Percentiles rank a stretch among this genome's conserved stretches.
phyloP scores from a whole-genome alignment of 2,113 vertebrate genomes.

The Anolis sagrei region DNA sequence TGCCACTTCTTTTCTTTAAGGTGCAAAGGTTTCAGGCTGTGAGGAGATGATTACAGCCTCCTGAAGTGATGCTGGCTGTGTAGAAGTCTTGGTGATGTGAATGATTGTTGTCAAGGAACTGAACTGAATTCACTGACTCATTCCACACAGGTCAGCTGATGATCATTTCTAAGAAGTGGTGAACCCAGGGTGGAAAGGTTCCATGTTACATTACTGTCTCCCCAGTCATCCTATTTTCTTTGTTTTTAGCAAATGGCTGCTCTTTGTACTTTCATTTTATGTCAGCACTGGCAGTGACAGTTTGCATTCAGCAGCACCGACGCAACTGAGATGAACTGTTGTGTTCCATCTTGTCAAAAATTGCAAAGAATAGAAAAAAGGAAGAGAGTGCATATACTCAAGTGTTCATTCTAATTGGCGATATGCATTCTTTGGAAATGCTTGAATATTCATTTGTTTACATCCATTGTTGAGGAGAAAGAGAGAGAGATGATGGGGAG shows the following conservation, averaged over 20 bases:
- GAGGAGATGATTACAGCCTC: neutral
- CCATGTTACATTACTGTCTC: constrained; percentile 38
- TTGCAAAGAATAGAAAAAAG: constrained; percentile 16
- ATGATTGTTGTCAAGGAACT: constrained; percentile 19
- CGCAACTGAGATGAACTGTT: constrained; percentile 22
- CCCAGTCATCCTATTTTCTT: constrained; percentile 14
- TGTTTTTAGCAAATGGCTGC: constrained; percentile 16
- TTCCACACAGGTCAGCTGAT: constrained; percentile 33
- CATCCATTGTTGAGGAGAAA: neutral
- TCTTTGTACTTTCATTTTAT: neutral
- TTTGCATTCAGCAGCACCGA: constrained; percentile 36
- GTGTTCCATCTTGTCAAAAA: constrained; percentile 27
- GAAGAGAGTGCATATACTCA: neutral
- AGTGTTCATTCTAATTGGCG: constrained; percentile 30
- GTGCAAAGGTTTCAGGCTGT: neutral
- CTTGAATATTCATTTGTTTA: constrained; percentile 29
- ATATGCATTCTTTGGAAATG: constrained; percentile 29
- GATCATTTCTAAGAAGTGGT: constrained; percentile 48
- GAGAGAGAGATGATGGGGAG: neutral
- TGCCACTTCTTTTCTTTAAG: neutral
- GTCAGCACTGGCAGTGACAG: constrained; percentile 40
- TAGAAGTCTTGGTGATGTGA: neutral
- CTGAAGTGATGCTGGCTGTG: neutral
- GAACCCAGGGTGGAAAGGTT: constrained; percentile 22
- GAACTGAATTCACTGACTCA: neutral